phyloP scores from a whole-genome alignment of 2,888 invertebrate genomes.

The Spodoptera exigua region DNA sequence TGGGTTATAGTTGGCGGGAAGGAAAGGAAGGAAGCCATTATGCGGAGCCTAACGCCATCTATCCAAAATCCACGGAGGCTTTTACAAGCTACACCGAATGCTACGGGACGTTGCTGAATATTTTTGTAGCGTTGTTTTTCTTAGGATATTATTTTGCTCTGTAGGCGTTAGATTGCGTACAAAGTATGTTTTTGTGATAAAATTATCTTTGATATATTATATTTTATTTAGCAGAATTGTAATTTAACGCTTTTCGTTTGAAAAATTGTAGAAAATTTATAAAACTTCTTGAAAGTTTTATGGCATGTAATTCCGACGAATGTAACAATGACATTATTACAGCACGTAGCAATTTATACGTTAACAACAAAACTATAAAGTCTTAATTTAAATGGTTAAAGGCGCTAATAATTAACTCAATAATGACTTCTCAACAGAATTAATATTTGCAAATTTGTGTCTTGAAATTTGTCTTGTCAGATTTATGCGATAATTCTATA shows the following conservation, averaged over 20 bases:
- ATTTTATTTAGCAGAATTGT: not conserved
- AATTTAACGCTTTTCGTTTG: conserved; percentile 1
- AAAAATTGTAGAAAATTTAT: conserved; percentile 2
- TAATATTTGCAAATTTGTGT: not conserved
- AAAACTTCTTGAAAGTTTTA: not conserved
- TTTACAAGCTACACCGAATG: conserved; percentile 82
- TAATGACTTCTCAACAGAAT: not conserved
- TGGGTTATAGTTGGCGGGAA: conserved; percentile 59
- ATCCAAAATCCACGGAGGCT: conserved; percentile 87
- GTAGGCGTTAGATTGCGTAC: conserved; percentile 9
- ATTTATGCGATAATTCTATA: not conserved
- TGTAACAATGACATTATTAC: conserved; percentile 4
- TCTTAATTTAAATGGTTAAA: not conserved
- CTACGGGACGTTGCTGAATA: conserved; percentile 80
- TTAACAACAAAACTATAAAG: not conserved
- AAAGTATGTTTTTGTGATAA: conserved; percentile 12
- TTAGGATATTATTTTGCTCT: conserved; percentile 32
- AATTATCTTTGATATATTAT: conserved; percentile 10
- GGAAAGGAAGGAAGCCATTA: conserved; percentile 74
- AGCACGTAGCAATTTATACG: not conserved
- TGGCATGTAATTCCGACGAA: not conserved
- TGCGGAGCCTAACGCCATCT: conserved; percentile 86
- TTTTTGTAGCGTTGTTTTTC: conserved; percentile 54
- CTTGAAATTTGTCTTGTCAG: not conserved
- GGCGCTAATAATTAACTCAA: not conserved